Conservation (phyloP, 37 sponge, comb jelly and placozoan species). For the Spongilla lacustris region DNA sequence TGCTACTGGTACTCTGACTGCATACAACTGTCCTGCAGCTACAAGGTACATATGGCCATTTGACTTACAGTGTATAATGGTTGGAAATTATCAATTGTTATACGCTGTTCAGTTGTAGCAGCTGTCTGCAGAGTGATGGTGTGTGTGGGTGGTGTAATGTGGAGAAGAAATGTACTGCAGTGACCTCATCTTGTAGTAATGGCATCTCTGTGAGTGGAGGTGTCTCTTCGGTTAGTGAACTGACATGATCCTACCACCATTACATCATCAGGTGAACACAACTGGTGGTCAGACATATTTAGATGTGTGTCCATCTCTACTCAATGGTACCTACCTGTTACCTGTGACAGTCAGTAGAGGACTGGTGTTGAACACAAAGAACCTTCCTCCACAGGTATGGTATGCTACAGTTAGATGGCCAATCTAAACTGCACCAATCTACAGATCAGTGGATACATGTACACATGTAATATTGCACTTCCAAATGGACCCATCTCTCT, state of each 20-base stretch:
- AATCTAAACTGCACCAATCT: neutral
- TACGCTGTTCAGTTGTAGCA: slow-evolving; percentile 25
- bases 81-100: neutral
- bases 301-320: slow-evolving; percentile 39
- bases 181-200: slow-evolving; percentile 11
- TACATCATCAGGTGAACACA: no score
- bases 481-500: neutral
- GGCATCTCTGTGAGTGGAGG: neutral
- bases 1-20: slow-evolving; percentile 30
- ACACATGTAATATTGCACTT: slow-evolving; percentile 18
- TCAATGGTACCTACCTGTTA: slow-evolving; percentile 17
- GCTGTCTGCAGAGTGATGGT: slow-evolving; percentile 31
- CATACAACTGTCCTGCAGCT: slow-evolving; percentile 25
- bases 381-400: slow-evolving; percentile 19
- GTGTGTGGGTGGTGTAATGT: slow-evolving; percentile 49
- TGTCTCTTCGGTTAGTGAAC: no score
- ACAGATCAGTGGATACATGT: slow-evolving; percentile 28
- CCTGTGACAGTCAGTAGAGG: slow-evolving; percentile 19
- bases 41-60: slow-evolving; percentile 9
- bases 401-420: slow-evolving; percentile 3
- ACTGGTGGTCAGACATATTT: neutral
- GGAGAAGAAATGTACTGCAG: slow-evolving; percentile 46
- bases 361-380: slow-evolving; percentile 37
- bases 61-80: no score
- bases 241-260: no score